phyloP scores from a whole-genome alignment of 2,888 invertebrate genomes.

The Lasius fuliginosus region DNA sequence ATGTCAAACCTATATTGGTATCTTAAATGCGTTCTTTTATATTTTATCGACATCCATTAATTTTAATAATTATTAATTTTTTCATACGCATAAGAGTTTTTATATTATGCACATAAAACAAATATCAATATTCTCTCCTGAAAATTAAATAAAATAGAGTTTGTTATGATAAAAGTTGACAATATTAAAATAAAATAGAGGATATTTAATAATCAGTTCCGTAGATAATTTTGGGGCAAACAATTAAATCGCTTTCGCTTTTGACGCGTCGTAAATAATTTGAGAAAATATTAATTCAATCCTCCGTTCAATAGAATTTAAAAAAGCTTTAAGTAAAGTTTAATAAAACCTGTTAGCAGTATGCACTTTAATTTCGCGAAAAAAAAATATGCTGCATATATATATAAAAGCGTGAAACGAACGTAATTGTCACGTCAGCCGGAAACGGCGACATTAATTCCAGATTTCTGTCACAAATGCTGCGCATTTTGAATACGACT shows the following conservation, averaged over 20 bases:
- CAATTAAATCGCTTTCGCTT: background rate
- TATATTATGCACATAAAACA: background rate
- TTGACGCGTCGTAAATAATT: background rate
- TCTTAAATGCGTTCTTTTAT: background rate
- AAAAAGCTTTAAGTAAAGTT: background rate
- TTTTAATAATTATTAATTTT: background rate
- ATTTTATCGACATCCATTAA: background rate
- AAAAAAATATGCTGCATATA: background rate
- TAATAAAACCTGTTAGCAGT: background rate
- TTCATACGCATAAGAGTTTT: background rate
- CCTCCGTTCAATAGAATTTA: background rate
- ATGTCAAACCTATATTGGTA: background rate
- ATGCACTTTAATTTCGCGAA: background rate
- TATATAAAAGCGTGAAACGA: background rate
- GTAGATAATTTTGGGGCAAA: background rate
- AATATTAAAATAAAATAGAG: background rate
- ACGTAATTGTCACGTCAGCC: background rate
- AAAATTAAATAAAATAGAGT: background rate
- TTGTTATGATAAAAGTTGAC: background rate
- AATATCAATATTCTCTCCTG: background rate
- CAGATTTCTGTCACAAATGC: slow-evolving; percentile 15
- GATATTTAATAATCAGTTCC: background rate
- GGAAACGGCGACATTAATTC: slow-evolving; percentile 22
- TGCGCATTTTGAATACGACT: slow-evolving; percentile 36
- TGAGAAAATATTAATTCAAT: slow-evolving; percentile 1